phyloP scores from a whole-genome alignment of 1,140 invertebrate species.

The Drosophila kurseongensis region DNA sequence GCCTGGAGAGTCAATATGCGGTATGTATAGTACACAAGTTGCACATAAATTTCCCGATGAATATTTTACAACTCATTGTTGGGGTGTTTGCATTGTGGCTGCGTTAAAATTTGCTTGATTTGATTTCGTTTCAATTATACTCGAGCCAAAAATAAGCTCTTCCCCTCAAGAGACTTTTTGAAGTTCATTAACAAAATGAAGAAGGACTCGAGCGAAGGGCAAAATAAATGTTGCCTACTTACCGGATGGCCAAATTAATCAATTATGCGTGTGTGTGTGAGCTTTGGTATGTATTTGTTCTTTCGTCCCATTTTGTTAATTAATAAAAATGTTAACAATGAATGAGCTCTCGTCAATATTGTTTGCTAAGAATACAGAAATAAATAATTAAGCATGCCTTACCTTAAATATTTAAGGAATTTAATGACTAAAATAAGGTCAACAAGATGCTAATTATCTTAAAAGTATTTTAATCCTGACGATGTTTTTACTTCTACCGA shows the following conservation, averaged over 20 bases:
- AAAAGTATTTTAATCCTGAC: no score
- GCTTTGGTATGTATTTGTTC: constrained; percentile 7
- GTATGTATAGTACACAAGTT: background rate
- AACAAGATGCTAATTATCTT: no score
- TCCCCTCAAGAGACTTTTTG: constrained; percentile 26
- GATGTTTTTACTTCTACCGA: background rate
- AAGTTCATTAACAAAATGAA: constrained; percentile 70
- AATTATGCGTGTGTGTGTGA: constrained; percentile 41
- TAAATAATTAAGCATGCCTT: background rate
- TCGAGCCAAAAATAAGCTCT: constrained; percentile 11
- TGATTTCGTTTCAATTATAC: constrained; percentile 73
- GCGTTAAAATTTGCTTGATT: constrained; percentile 53
- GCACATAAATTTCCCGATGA: constrained; percentile 51
- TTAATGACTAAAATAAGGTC: no score
- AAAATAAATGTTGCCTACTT: constrained; percentile 46
- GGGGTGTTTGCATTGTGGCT: constrained; percentile 41
- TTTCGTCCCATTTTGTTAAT: constrained; percentile 70
- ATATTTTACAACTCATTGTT: constrained; percentile 51
- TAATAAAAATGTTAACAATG: constrained; percentile 71
- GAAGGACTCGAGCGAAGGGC: constrained; percentile 9
- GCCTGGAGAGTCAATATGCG: constrained; percentile 72
- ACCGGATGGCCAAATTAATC: constrained; percentile 56
- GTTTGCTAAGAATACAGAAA: background rate
- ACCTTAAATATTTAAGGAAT: background rate
- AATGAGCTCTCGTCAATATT: constrained; percentile 19